Evolutionary conservation across 2,888 invertebrate species (phyloP).

Genomic region (Empis livida): DNA sequence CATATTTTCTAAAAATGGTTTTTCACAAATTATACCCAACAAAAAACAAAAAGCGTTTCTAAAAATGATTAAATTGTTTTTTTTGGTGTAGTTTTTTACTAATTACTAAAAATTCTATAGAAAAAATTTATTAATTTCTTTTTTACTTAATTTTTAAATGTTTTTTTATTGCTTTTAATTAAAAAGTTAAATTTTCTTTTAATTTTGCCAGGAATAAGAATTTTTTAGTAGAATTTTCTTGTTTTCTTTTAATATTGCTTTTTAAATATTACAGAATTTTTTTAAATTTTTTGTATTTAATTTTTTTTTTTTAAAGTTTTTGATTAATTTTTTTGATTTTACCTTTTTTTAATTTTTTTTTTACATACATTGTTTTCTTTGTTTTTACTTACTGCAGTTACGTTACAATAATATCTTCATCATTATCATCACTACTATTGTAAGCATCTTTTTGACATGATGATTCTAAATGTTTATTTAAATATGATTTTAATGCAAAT

Average conservation of each 20-base stretch:
- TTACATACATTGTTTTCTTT: not conserved
- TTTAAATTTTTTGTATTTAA: not conserved
- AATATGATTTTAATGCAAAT: slow-evolving; percentile 89
- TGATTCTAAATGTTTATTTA: slow-evolving; percentile 89
- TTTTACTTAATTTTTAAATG: too few species aligned
- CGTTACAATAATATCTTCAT: slow-evolving; percentile 34
- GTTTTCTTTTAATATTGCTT: not conserved
- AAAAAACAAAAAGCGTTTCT: too few species aligned
- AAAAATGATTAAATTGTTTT: too few species aligned
- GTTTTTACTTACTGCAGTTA: slow-evolving; percentile 14
- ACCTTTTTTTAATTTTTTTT: not conserved
- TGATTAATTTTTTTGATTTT: not conserved
- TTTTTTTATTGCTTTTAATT: too few species aligned
- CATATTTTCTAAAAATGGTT: too few species aligned
- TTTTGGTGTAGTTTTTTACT: too few species aligned
- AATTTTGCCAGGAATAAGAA: too few species aligned
- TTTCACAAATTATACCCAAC: too few species aligned
- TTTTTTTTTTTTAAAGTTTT: not conserved
- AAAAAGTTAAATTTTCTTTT: too few species aligned
- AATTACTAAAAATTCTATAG: too few species aligned
- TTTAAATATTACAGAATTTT: not conserved
- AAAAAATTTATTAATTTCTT: too few species aligned
- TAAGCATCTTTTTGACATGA: slow-evolving; percentile 54
- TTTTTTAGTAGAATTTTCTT: not conserved
- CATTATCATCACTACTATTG: slow-evolving; percentile 8